These are phyloP conservation scores for Hylaeus volcanicus DNA, from an alignment of 1,140 invertebrate genomes.

Conservation along the genomic window DNA sequence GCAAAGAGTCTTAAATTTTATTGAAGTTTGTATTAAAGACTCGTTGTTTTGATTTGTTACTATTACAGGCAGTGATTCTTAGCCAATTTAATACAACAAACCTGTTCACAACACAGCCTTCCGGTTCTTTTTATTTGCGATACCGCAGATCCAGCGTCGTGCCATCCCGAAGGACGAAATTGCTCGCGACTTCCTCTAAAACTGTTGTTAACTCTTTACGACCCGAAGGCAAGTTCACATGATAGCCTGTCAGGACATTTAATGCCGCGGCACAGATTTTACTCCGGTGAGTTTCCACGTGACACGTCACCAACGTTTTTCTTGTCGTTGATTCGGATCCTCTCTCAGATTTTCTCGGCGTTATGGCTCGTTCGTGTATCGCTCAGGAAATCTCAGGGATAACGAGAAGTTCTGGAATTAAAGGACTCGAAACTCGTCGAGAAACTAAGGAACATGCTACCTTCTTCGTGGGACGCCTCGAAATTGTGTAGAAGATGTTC, in stretches of 20 bases:
- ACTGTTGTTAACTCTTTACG: not conserved
- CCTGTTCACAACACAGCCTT: too few species aligned
- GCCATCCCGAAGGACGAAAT: not conserved
- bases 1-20: too few species aligned
- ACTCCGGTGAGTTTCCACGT: not conserved
- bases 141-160: too few species aligned
- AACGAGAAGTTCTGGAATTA: slow-evolving; percentile 44
- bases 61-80: too few species aligned
- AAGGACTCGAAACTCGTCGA: slow-evolving; percentile 29
- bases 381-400: slow-evolving; percentile 53
- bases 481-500: not conserved
- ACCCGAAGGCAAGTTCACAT: not conserved
- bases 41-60: too few species aligned
- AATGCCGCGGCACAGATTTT: not conserved
- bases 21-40: too few species aligned
- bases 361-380: slow-evolving; percentile 42
- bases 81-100: too few species aligned
- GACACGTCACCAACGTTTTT: not conserved
- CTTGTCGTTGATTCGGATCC: slow-evolving; percentile 13
- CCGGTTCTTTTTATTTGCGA: too few species aligned
- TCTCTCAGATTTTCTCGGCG: not conserved
- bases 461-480: not conserved
- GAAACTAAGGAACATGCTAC: slow-evolving; percentile 26
- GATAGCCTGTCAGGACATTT: not conserved
- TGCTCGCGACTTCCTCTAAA: too few species aligned